Evolutionary conservation across 2,113 vertebrate genomes (phyloP).

Genomic region (Macrotus californicus): DNA sequence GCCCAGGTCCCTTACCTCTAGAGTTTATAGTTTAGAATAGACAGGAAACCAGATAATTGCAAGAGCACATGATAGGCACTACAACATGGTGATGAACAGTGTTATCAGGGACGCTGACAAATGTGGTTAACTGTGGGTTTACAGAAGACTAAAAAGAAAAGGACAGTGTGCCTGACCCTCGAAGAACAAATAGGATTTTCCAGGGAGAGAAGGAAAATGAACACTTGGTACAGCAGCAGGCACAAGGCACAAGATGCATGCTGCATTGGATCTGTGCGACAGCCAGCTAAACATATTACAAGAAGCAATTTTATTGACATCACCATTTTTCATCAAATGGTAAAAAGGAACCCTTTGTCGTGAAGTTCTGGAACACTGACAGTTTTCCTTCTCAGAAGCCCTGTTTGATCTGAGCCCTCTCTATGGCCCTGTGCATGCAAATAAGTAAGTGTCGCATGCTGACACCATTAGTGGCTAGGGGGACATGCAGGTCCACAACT

Average conservation of each 20-base stretch:
- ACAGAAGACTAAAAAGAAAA: neutral
- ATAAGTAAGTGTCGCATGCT: neutral
- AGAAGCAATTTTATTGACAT: constrained; percentile 3
- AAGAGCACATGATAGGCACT: neutral
- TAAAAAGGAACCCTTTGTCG: neutral
- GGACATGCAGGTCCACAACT: neutral
- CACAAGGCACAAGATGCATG: neutral
- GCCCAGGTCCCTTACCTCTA: neutral
- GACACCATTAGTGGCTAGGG: neutral
- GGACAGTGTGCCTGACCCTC: neutral
- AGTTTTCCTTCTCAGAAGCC: neutral
- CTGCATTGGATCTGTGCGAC: neutral
- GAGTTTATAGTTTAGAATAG: neutral
- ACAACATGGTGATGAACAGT: neutral
- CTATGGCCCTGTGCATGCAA: neutral
- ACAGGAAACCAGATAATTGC: neutral
- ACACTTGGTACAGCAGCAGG: neutral
- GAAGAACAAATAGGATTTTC: neutral
- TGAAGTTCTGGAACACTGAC: neutral
- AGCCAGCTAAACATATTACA: neutral
- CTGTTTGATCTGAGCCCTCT: neutral
- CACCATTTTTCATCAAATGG: neutral
- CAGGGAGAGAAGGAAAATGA: neutral
- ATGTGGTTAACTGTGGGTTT: neutral
- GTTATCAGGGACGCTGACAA: neutral